Evolutionary conservation across 2,113 vertebrate species (phyloP).

Genomic region (Charina bottae): DNA sequence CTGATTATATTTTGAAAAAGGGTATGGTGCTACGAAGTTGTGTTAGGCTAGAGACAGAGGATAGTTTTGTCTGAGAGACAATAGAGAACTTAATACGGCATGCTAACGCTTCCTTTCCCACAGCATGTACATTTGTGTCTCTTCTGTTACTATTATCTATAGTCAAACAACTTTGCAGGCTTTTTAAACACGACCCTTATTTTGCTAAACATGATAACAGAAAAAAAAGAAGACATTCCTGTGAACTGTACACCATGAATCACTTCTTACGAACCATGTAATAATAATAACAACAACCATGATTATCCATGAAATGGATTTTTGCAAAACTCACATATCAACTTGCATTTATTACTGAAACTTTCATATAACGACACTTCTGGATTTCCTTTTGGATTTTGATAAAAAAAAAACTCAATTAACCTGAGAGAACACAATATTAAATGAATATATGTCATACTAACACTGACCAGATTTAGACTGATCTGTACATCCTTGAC

Average conservation of each 20-base stretch:
- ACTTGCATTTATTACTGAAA: background rate
- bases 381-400: background rate
- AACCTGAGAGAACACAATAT: background rate
- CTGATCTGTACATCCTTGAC: background rate
- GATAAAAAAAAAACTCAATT: background rate
- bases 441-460: background rate
- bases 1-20: background rate
- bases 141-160: background rate
- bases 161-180: conserved; percentile 1
- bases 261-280: no score
- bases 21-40: background rate
- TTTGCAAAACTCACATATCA: background rate
- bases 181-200: background rate
- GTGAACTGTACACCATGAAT: background rate
- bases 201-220: background rate
- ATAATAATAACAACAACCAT: no score
- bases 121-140: background rate
- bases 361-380: background rate
- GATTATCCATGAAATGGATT: background rate
- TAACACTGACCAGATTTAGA: background rate
- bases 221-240: background rate
- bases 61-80: background rate
- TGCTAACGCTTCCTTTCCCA: background rate
- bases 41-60: background rate
- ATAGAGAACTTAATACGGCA: background rate